These are phyloP conservation scores for Andrena hattorfiana DNA, from an alignment of 2,888 invertebrate genomes.

Conservation along the genomic window DNA sequence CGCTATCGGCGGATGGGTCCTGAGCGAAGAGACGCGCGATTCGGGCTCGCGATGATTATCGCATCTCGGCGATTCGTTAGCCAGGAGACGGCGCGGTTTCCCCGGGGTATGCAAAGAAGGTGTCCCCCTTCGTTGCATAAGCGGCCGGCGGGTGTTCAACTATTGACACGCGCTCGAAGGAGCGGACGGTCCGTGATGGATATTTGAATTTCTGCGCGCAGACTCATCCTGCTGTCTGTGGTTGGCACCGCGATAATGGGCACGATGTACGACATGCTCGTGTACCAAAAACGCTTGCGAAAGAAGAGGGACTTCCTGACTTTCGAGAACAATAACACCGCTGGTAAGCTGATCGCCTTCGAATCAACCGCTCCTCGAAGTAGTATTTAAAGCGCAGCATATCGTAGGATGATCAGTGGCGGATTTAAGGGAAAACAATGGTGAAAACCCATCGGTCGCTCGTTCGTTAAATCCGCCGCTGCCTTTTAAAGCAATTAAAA, in stretches of 20 bases:
- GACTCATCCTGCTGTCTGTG: constrained; percentile 71
- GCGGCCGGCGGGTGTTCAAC: not conserved
- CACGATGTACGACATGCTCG: constrained; percentile 80
- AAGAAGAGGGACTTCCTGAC: constrained; percentile 38
- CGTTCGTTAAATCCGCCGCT: no score
- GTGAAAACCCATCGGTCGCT: no score
- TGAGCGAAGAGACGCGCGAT: not conserved
- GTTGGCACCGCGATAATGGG: constrained; percentile 78
- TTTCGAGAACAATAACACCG: constrained; percentile 68
- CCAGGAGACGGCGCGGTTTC: not conserved
- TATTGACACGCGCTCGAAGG: not conserved
- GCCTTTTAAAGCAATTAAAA: no score
- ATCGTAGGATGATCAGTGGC: no score
- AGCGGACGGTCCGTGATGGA: not conserved
- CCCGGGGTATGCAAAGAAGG: not conserved
- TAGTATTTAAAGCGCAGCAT: no score
- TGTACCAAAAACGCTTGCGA: constrained; percentile 72
- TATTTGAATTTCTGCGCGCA: constrained; percentile 50
- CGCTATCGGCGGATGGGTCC: not conserved
- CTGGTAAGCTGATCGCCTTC: constrained; percentile 25
- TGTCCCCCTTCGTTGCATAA: not conserved
- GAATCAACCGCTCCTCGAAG: not conserved
- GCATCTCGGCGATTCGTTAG: not conserved
- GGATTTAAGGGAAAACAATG: no score
- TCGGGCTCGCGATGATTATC: not conserved